Evolutionary conservation across 2,888 invertebrate genomes (phyloP).

Genomic region (Eupithecia inturbata): DNA sequence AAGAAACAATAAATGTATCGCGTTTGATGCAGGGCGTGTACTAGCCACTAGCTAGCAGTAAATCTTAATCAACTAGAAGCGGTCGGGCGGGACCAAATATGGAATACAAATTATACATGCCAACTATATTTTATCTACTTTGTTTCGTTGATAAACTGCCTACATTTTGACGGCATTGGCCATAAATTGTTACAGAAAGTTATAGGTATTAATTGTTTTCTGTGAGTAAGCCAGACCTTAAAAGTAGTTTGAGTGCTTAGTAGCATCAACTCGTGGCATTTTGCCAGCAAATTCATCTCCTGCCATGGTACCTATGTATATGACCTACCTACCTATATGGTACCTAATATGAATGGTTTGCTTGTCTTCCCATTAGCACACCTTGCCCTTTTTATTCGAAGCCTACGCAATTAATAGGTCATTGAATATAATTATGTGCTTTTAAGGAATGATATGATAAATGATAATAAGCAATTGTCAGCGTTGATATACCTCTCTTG

Average conservation of each 20-base stretch:
- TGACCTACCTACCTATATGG: no score
- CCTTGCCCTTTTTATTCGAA: constrained; percentile 4
- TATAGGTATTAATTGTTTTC: neutral
- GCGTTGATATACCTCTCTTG: neutral
- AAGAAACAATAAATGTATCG: neutral
- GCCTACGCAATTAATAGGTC: constrained; percentile 1
- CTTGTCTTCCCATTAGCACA: neutral
- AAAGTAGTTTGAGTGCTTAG: neutral
- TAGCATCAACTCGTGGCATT: neutral
- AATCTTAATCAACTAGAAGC: constrained; percentile 6
- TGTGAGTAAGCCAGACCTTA: neutral
- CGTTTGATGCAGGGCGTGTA: neutral
- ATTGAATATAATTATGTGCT: constrained; percentile 6
- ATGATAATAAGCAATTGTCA: neutral
- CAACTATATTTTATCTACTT: neutral
- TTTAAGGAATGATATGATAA: constrained; percentile 2
- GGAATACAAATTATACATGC: constrained; percentile 9
- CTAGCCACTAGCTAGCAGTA: constrained; percentile 3
- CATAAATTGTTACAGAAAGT: neutral
- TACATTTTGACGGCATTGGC: neutral
- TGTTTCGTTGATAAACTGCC: constrained; percentile 6
- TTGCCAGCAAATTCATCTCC: constrained; percentile 1
- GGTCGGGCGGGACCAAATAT: constrained; percentile 4
- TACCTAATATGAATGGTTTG: no score
- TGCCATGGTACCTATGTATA: no score